phyloP scores from a whole-genome alignment of 1,140 invertebrate species.

The Brachionus manjavacas region DNA sequence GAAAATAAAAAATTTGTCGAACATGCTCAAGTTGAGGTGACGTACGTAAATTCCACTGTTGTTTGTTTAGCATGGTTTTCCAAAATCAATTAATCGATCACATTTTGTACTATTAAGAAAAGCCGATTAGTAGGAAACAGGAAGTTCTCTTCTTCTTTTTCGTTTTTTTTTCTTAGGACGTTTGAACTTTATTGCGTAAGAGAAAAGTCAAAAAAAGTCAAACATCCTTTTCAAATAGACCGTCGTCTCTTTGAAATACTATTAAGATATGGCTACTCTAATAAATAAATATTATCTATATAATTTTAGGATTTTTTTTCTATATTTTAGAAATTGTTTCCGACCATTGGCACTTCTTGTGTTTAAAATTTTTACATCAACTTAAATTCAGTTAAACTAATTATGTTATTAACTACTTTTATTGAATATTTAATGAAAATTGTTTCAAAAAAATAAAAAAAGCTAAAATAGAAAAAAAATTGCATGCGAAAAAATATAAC shows the following conservation, averaged over 20 bases:
- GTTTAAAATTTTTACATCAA: too few species aligned
- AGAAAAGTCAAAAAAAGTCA: not conserved
- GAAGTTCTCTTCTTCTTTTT: not conserved
- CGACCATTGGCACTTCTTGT: too few species aligned
- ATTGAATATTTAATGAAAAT: too few species aligned
- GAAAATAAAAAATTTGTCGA: not conserved
- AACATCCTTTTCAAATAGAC: not conserved
- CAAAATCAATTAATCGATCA: constrained; percentile 30
- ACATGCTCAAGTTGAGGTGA: constrained; percentile 17
- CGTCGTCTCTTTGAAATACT: not conserved
- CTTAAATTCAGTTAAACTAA: too few species aligned
- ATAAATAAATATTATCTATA: not conserved
- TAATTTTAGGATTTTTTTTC: too few species aligned
- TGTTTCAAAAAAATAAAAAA: too few species aligned
- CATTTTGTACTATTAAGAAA: not conserved
- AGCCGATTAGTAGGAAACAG: not conserved
- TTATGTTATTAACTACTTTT: too few species aligned
- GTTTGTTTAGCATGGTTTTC: constrained; percentile 20
- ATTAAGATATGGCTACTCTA: not conserved
- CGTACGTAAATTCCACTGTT: constrained; percentile 7
- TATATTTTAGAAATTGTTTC: too few species aligned
- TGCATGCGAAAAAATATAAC: too few species aligned
- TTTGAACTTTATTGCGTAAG: not conserved
- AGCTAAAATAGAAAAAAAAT: too few species aligned
- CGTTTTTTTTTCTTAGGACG: not conserved